phyloP scores from a whole-genome alignment of 2,888 invertebrate genomes.

The Drosophila setosimentum region DNA sequence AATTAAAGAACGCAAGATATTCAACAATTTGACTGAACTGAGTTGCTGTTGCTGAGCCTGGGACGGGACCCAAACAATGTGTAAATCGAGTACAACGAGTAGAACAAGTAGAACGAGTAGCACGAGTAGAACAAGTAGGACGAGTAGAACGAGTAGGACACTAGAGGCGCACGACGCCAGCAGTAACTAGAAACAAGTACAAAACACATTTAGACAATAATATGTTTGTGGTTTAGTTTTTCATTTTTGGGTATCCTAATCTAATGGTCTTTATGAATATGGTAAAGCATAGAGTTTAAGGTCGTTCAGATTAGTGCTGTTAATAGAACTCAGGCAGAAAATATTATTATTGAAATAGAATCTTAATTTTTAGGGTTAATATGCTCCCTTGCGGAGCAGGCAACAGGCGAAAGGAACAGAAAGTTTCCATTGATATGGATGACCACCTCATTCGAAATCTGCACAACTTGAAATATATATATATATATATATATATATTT shows the following conservation, averaged over 20 bases:
- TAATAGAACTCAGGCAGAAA: constrained; percentile 52
- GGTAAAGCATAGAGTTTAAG: constrained; percentile 41
- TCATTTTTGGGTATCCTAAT: background rate
- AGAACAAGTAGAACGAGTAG: constrained; percentile 57
- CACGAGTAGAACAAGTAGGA: constrained; percentile 65
- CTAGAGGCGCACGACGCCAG: constrained; percentile 82
- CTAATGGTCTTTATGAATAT: constrained; percentile 27
- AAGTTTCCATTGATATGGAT: constrained; percentile 23
- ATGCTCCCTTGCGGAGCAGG: constrained; percentile 17
- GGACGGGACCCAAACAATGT: constrained; percentile 55
- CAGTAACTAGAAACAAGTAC: constrained; percentile 82
- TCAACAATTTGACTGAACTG: constrained; percentile 50
- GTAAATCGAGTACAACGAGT: constrained; percentile 59
- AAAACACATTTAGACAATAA: constrained; percentile 60
- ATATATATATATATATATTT: background rate
- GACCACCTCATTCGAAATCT: constrained; percentile 46
- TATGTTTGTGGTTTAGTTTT: constrained; percentile 7
- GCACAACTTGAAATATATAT: constrained; percentile 10
- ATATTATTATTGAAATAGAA: constrained; percentile 17
- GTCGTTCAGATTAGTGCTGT: constrained; percentile 45
- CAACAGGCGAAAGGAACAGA: constrained; percentile 14
- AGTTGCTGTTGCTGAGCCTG: constrained; percentile 41
- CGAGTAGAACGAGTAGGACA: constrained; percentile 16
- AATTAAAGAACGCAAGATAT: constrained; percentile 51
- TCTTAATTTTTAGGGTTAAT: constrained; percentile 54